Evolutionary conservation across 1,140 invertebrate species (phyloP).

Genomic region (Diploscapter pachys): DNA sequence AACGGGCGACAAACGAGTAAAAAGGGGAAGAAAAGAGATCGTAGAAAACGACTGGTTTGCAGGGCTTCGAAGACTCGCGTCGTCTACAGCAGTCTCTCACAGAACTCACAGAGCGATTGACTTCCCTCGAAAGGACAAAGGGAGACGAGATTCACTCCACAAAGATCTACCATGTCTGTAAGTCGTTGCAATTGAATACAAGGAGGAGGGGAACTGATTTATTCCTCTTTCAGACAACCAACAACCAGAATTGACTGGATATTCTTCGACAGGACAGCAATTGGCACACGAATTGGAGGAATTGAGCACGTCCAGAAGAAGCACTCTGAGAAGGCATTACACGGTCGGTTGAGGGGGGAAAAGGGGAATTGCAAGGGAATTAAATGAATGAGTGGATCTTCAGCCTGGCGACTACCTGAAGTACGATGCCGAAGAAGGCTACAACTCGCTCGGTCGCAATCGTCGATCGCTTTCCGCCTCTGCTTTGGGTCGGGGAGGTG

Average conservation of each 20-base stretch:
- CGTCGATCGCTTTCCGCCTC: slow-evolving; percentile 56
- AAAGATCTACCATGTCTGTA: slow-evolving; percentile 59
- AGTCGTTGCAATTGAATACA: slow-evolving; percentile 19
- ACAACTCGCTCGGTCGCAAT: slow-evolving; percentile 50
- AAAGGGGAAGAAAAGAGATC: not conserved
- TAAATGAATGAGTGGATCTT: slow-evolving; percentile 12
- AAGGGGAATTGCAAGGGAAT: not conserved
- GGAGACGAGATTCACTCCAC: slow-evolving; percentile 59
- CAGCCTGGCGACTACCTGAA: slow-evolving; percentile 55
- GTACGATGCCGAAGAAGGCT: slow-evolving; percentile 49
- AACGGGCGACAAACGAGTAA: slow-evolving; percentile 29
- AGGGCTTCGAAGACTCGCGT: slow-evolving; percentile 49
- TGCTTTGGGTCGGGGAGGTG: slow-evolving; percentile 51
- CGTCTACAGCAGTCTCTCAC: slow-evolving; percentile 54
- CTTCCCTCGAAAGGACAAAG: slow-evolving; percentile 51
- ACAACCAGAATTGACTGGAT: slow-evolving; percentile 45
- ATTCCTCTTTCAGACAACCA: slow-evolving; percentile 46
- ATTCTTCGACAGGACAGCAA: slow-evolving; percentile 44
- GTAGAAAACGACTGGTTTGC: not conserved
- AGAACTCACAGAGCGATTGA: slow-evolving; percentile 54
- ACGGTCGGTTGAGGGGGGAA: slow-evolving; percentile 38
- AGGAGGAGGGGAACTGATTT: too few species aligned
- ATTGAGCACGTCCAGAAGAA: slow-evolving; percentile 45
- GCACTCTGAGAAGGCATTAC: slow-evolving; percentile 55
- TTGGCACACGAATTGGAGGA: slow-evolving; percentile 53